Conservation (phyloP, 2,113 vertebrate genomes). For the Tinamus guttatus region DNA sequence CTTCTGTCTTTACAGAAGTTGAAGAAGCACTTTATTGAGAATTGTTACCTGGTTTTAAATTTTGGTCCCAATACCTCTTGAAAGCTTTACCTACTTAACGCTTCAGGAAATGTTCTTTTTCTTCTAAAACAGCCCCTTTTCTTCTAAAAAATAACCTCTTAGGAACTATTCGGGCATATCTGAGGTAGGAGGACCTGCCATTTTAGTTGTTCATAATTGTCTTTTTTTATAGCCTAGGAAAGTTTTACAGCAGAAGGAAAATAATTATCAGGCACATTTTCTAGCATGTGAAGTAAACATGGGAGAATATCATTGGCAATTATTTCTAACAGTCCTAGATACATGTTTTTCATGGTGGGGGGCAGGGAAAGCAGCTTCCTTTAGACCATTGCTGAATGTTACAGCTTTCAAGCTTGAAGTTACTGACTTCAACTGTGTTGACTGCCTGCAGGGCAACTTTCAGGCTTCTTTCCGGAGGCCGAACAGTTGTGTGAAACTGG, state of each 20-base stretch:
- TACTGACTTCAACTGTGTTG: not conserved
- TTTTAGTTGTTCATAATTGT: not conserved
- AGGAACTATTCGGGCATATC: not conserved
- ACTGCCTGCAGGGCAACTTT: not conserved
- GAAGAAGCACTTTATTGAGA: not conserved
- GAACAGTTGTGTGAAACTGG: not conserved
- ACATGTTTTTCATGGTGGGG: not conserved
- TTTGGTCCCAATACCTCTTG: not conserved
- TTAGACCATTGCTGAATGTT: not conserved
- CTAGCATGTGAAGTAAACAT: fast-evolving
- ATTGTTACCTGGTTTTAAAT: not conserved
- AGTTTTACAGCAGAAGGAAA: not conserved
- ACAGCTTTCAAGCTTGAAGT: not conserved
- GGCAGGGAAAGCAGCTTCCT: not conserved
- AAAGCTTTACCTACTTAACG: not conserved
- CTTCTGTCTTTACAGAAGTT: not conserved
- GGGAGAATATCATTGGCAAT: not conserved
- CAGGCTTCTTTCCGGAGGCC: not conserved
- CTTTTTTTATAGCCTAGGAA: not conserved
- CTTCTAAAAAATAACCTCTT: not conserved
- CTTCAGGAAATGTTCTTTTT: not conserved
- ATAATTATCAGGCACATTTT: not conserved
- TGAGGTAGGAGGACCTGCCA: not conserved
- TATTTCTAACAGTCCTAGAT: not conserved
- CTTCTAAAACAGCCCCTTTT: not conserved